Evolutionary conservation across 2,113 vertebrate species (phyloP).

Genomic region (Coreoperca whiteheadi): DNA sequence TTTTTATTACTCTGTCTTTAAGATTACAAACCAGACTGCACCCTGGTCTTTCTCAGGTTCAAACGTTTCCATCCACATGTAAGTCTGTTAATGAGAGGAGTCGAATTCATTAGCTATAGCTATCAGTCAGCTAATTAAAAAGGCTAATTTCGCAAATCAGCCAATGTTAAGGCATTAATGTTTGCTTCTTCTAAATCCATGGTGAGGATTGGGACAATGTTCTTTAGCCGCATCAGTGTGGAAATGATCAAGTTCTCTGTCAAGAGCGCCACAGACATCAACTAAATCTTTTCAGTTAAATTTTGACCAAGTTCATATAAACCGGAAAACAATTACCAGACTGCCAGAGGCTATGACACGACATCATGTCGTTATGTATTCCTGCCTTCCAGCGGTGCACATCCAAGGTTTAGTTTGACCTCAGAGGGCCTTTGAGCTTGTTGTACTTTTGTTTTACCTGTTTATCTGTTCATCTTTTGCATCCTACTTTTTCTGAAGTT

Average conservation of each 20-base stretch:
- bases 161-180: conserved; percentile 1
- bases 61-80: no score
- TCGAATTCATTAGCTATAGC: conserved; percentile 35
- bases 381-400: neutral
- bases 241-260: conserved; percentile 13
- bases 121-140: conserved; percentile 46
- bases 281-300: neutral
- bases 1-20: neutral
- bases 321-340: neutral
- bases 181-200: neutral
- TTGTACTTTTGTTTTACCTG: neutral
- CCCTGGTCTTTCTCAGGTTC: neutral
- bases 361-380: neutral
- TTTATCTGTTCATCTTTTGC: neutral
- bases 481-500: no score
- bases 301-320: neutral
- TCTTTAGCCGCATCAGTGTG: neutral
- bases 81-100: conserved; percentile 9
- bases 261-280: neutral
- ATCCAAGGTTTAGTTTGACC: neutral
- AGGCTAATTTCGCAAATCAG: conserved; percentile 31
- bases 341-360: neutral
- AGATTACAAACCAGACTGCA: neutral
- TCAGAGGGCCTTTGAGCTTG: neutral
- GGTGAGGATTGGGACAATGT: neutral